Evolutionary conservation across 2,797 vertebrate species (phyloP), one percentile per base, ranked within the genome.

Genomic region (Rhinella marina): DNA sequence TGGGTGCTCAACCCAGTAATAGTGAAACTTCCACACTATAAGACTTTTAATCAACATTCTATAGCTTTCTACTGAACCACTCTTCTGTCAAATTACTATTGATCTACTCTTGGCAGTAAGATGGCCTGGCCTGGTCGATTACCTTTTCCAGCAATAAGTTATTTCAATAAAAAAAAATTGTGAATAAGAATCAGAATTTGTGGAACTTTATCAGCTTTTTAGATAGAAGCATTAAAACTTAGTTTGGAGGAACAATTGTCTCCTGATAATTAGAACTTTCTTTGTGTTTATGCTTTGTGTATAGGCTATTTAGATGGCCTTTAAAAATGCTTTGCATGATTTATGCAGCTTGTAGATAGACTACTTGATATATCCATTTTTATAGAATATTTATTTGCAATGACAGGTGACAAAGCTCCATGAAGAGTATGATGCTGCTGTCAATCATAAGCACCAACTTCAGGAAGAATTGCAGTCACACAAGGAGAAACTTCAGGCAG

Each of bases 381-480:
- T 23, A 10, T 23, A 10, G 17, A 48, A 48, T 48, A 73, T 50
- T 75, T 75, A 14, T 27, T 73, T 62, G 0, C n/a, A 72, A 2
- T 70, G 25, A 11, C 78, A 90, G 90, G 76, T 90, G 12, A 21
- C 27, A 16, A 27, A 59, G n/a, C 81, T 90, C 19, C 90, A 87
- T 80, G 62, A 83, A 11, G 72, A 90, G 62, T 90, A 90, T 87
- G 90, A 90, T 81, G 9, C 57, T 75, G 81, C 87, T 84, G 48
- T 90, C 21, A 61, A 54, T 83, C 27, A 54, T 14, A 90, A 90
- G 29, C 76, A 90, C n/a, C 85, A 75, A 52, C 27, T 90, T 12
- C 81, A 83, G 27, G 85, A 83, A 62, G 75, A 90, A 14, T 61
- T 90, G n/a, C 76, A 86, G 19, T 86, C 85, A 62, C 66, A 76